Conservation (phyloP, 2,797 vertebrate genomes). For the Buphagus erythrorhynchus region DNA sequence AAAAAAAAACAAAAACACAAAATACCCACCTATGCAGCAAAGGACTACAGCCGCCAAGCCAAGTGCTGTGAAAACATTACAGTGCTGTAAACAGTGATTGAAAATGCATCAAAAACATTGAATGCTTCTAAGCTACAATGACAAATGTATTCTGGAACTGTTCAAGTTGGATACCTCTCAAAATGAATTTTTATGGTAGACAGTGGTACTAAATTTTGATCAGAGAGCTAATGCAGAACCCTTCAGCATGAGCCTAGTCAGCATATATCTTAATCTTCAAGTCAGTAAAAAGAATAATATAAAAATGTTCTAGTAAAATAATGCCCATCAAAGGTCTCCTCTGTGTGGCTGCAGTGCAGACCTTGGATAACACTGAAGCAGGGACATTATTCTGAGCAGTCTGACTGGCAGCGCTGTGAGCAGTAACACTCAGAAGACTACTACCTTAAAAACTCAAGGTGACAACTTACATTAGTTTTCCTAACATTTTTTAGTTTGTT, state of each 20-base stretch:
- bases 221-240: not conserved
- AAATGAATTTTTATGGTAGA: not conserved
- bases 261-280: slow-evolving; percentile 18
- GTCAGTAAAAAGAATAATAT: slow-evolving; percentile 8
- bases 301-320: not conserved
- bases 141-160: slow-evolving; percentile 25
- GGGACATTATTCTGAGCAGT: not conserved
- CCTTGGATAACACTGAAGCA: not conserved
- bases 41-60: not conserved
- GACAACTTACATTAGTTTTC: not conserved
- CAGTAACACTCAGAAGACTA: not conserved
- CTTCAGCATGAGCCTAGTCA: slow-evolving; percentile 24
- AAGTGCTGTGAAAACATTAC: not conserved
- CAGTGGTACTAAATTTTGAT: slow-evolving; percentile 2
- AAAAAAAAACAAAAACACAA: rapidly evolving
- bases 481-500: not conserved
- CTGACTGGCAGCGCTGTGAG: not conserved
- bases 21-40: not conserved
- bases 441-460: not conserved
- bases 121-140: slow-evolving; percentile 25
- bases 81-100: not conserved
- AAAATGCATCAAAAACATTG: slow-evolving; percentile 36
- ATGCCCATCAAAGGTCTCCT: not conserved
- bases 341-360: not conserved
- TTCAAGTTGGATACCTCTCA: not conserved